Evolutionary conservation across 2,113 vertebrate species (phyloP).

Genomic region (Nematolebias whitei): DNA sequence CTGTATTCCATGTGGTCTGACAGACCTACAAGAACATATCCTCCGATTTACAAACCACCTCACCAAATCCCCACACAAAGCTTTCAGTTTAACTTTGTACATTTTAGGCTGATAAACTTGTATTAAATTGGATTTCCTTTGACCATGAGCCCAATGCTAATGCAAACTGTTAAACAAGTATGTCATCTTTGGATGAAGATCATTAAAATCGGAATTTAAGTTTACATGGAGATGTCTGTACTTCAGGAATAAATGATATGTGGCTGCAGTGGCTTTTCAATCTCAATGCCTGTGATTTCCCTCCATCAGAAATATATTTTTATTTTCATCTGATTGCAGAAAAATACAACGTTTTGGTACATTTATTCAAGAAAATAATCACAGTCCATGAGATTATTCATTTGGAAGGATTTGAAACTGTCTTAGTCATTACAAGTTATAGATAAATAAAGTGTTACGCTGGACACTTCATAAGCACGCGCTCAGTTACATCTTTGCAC

Average conservation of each 20-base stretch:
- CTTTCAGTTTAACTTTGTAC: constrained; percentile 80
- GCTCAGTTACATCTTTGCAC: constrained; percentile 28
- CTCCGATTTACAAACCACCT: constrained; percentile 68
- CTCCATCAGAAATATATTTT: constrained; percentile 36
- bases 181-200: constrained; percentile 49
- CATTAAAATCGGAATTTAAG: constrained; percentile 71
- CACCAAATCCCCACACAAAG: constrained; percentile 55
- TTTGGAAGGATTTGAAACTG: constrained; percentile 38
- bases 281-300: constrained; percentile 42
- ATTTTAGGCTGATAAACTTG: constrained; percentile 85
- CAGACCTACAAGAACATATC: constrained; percentile 70
- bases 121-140: constrained; percentile 85
- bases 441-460: constrained; percentile 64
- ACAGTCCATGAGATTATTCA: constrained; percentile 31
- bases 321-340: constrained; percentile 38
- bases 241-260: constrained; percentile 46
- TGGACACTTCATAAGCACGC: constrained; percentile 54
- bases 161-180: constrained; percentile 65
- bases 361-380: constrained; percentile 60
- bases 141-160: constrained; percentile 78
- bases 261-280: constrained; percentile 31
- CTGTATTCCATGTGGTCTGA: constrained; percentile 86
- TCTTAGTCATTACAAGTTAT: constrained; percentile 38
- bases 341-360: constrained; percentile 44
- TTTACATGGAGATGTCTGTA: constrained; percentile 69